Percentiles rank a stretch among this genome's conserved stretches.
phyloP scores from a whole-genome alignment of 2,888 invertebrate species.

The Rhamnusium bicolor region DNA sequence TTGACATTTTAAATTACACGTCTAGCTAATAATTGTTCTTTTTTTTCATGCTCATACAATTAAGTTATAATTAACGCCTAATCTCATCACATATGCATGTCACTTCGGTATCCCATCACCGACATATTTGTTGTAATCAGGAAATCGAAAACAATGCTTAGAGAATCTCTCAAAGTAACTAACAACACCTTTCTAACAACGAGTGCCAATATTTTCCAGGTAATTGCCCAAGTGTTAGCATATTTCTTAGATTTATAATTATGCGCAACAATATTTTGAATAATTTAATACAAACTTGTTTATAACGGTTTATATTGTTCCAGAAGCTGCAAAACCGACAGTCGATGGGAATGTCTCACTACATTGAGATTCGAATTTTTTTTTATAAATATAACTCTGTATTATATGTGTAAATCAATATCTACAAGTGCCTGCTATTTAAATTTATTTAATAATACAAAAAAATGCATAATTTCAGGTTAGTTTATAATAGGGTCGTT shows the following conservation, averaged over 20 bases:
- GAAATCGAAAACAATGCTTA: slow-evolving; percentile 11
- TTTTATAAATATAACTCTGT: too few relatives aligned
- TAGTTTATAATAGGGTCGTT: too few relatives aligned
- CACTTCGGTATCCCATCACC: slow-evolving; percentile 1
- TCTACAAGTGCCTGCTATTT: too few relatives aligned
- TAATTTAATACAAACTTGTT: neutral
- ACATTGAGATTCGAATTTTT: too few relatives aligned
- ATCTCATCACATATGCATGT: slow-evolving; percentile 26
- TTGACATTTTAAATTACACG: too few relatives aligned
- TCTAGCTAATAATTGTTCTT: slow-evolving; percentile 24
- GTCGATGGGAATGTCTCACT: too few relatives aligned
- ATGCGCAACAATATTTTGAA: neutral
- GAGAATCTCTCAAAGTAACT: slow-evolving; percentile 19
- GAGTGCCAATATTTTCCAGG: slow-evolving; percentile 2
- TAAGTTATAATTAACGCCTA: slow-evolving; percentile 25
- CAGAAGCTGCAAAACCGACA: neutral
- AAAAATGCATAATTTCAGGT: too few relatives aligned
- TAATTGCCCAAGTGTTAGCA: slow-evolving; percentile 14
- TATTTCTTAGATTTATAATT: slow-evolving; percentile 5
- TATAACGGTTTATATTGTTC: neutral
- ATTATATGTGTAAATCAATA: too few relatives aligned
- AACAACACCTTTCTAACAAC: slow-evolving; percentile 12
- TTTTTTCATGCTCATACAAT: slow-evolving; percentile 17
- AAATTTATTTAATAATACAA: too few relatives aligned
- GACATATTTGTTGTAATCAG: slow-evolving; percentile 24